phyloP scores from a whole-genome alignment of 2,113 vertebrate genomes.

The Ariopsis seemanni region DNA sequence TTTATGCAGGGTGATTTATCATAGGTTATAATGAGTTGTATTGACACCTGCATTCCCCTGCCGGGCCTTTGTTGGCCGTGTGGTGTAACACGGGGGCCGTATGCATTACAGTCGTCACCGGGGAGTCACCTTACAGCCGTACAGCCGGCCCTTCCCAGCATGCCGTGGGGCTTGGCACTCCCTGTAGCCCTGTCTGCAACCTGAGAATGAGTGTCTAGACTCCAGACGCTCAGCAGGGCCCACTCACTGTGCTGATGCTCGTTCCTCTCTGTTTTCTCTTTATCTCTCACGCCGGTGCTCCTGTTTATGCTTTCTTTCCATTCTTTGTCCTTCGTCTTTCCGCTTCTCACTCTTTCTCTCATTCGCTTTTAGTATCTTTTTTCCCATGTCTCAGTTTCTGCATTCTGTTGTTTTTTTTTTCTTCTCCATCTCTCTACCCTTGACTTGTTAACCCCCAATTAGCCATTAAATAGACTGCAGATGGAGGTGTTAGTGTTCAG shows the following conservation, averaged over 20 bases:
- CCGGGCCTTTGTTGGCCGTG: constrained; percentile 43
- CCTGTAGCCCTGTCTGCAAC: constrained; percentile 48
- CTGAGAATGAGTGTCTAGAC: constrained; percentile 48
- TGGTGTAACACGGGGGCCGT: constrained; percentile 40
- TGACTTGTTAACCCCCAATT: constrained; percentile 18
- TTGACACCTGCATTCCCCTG: constrained; percentile 53
- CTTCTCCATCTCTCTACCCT: constrained; percentile 2
- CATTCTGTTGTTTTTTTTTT: neutral
- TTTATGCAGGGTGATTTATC: constrained; percentile 58
- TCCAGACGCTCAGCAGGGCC: constrained; percentile 43
- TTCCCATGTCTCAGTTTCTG: constrained; percentile 4
- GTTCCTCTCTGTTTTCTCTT: constrained; percentile 39
- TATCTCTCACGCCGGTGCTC: constrained; percentile 58
- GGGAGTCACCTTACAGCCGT: constrained; percentile 50
- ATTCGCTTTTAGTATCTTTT: neutral
- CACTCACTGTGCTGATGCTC: constrained; percentile 35
- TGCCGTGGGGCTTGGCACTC: constrained; percentile 45
- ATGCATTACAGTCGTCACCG: constrained; percentile 50
- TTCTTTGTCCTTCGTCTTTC: constrained; percentile 40
- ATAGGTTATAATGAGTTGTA: constrained; percentile 51
- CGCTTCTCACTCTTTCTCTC: constrained; percentile 13
- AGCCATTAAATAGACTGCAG: constrained; percentile 9
- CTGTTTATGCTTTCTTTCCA: constrained; percentile 60
- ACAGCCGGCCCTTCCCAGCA: constrained; percentile 47
- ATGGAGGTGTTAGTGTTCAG: neutral